Conservation (phyloP, 2,113 vertebrate species). For the Cariama cristata region DNA sequence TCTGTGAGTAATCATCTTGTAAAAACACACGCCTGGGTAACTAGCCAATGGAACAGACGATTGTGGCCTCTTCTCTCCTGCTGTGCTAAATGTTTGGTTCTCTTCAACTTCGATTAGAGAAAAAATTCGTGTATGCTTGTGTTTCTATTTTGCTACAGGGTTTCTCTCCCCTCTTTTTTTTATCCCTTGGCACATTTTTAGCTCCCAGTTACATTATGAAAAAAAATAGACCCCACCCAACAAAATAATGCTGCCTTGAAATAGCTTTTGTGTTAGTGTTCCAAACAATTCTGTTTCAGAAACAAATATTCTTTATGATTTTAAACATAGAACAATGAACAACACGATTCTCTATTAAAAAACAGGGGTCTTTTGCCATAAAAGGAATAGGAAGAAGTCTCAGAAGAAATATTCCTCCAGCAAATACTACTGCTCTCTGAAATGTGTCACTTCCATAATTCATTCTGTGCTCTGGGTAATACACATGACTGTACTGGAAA, state of each 20-base stretch:
- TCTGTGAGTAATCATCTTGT: neutral
- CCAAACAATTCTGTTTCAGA: neutral
- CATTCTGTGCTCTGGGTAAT: neutral
- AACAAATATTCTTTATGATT: neutral
- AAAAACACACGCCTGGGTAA: neutral
- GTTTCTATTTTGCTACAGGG: neutral
- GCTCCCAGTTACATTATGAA: neutral
- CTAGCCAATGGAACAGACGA: neutral
- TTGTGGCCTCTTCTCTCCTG: neutral
- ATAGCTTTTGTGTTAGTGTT: neutral
- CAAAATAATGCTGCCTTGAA: neutral
- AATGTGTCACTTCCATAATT: neutral
- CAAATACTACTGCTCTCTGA: neutral
- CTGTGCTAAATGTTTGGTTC: neutral
- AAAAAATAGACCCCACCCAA: neutral
- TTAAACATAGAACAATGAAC: neutral
- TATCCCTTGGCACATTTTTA: neutral
- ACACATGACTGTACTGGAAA: neutral
- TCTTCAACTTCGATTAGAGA: neutral
- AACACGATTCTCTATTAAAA: neutral
- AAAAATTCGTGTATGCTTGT: rapidly evolving
- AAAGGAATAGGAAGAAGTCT: neutral
- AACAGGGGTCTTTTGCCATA: neutral
- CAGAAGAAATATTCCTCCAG: neutral
- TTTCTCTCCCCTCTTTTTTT: neutral